Base-by-base conservation (phyloP, 2,113 vertebrate genomes). In the Lophotis ruficrista region DNA sequence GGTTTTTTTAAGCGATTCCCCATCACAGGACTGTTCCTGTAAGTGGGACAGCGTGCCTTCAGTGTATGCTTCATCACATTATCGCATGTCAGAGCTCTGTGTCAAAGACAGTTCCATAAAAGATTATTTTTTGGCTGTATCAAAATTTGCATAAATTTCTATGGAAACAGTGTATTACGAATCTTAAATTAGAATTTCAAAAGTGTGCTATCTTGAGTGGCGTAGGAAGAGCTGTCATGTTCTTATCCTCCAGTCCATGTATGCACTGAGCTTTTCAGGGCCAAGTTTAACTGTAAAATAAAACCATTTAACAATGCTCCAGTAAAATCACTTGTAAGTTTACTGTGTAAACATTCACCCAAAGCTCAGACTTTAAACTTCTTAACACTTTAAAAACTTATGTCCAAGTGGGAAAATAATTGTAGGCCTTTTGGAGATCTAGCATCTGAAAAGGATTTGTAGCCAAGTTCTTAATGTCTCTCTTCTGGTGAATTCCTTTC, bases 111-210 rank as follows among this genome's bases (percentile, higher is more conserved):
- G 80, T 83, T 90, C 91, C 93, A 95, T 91, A 94, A 95, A 91
- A 93, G 95, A 97, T 97, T 94, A 91, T 94, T 96, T 94, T 95
- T 96, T 92, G 83, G 85, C 89, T 95, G 61, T 88, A 76, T 45
- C 94, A 86, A 95, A 97, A 98, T 98, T 98, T 98, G 98, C 98
- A 98, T 98, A 96, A 83, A 98, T 98, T 98, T 98, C 98, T 98
- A 98, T 98, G 98, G 98, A 97, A 98, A 98, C 98, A 87, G 97
- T 85, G 93, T 97, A 97, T 98, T 98, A 95, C 90, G 4, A 93
- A 94, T 97, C 98, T 97, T 96, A 98, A 98, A 98, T 98, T 98
- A 98, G 98, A 98, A 95, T 98, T 97, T 98, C 93, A 89, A 96
- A 98, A 98, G 95, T 97, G 89, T 98, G 97, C 97, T 97, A 88